phyloP scores from a whole-genome alignment of 1,140 invertebrate species.

The Drosophila insularis region DNA sequence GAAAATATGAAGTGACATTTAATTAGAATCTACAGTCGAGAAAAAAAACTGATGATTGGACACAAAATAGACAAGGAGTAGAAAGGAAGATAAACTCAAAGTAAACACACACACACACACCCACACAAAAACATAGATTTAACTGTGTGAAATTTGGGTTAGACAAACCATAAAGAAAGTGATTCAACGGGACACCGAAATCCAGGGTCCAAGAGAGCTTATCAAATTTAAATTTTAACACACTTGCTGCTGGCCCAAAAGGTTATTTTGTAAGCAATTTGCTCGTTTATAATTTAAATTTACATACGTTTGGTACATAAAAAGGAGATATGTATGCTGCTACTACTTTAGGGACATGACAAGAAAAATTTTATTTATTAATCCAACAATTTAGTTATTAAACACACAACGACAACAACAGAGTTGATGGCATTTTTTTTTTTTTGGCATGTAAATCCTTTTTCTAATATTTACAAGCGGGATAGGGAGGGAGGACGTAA shows the following conservation, averaged over 20 bases:
- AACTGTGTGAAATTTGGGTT: slow-evolving; percentile 19
- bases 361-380: slow-evolving; percentile 39
- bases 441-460: slow-evolving; percentile 40
- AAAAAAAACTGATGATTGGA: slow-evolving; percentile 45
- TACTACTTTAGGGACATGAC: background rate
- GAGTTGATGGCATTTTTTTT: background rate
- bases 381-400: slow-evolving; percentile 50
- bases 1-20: slow-evolving; percentile 55
- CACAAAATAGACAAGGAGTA: slow-evolving; percentile 28
- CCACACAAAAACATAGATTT: background rate
- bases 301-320: background rate
- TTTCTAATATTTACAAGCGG: background rate
- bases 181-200: background rate
- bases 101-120: background rate
- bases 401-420: background rate
- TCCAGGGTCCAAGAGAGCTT: background rate
- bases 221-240: slow-evolving; percentile 42
- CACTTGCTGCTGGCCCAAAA: slow-evolving; percentile 4
- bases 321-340: background rate
- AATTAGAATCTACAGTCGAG: slow-evolving; percentile 41
- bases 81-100: background rate
- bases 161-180: background rate
- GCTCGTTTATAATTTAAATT: slow-evolving; percentile 34
- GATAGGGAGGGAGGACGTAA: background rate
- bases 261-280: slow-evolving; percentile 11